A percentile compares a stretch with the other conserved stretches of the same genome.
These are phyloP conservation scores for Paramormyrops hopkinsi DNA, from an alignment of 2,797 vertebrate species.

Conservation along the genomic window DNA sequence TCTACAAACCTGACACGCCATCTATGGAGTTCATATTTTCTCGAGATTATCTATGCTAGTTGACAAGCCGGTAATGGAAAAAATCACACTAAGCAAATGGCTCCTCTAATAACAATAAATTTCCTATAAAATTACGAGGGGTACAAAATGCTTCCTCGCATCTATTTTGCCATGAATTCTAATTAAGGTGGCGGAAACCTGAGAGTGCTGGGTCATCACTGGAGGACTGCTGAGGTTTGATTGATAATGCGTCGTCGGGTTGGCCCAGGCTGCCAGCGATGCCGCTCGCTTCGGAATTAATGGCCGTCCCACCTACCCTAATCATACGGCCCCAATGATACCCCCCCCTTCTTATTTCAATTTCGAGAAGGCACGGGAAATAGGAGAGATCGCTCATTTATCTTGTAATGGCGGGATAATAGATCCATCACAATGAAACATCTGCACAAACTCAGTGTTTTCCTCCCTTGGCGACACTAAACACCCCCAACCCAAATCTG, in stretches of 20 bases:
- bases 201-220: conserved; percentile 97
- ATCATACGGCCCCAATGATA: conserved; percentile 83
- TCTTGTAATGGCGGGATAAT: conserved; percentile 99
- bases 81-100: conserved; percentile 99
- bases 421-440: conserved; percentile 99
- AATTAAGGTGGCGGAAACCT: conserved; percentile 83
- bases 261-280: conserved; percentile 70
- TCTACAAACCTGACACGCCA: conserved; percentile 97
- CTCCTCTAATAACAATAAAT: conserved; percentile 99
- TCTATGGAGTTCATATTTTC: conserved; percentile 87
- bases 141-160: conserved; percentile 93
- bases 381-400: conserved; percentile 96
- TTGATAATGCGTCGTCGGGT: conserved; percentile 79
- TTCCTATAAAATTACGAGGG: conserved; percentile 99
- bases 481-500: conserved; percentile 28
- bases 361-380: conserved; percentile 76
- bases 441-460: conserved; percentile 78
- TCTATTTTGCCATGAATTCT: conserved; percentile 99
- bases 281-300: conserved; percentile 78
- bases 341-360: conserved; percentile 86
- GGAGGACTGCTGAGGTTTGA: conserved; percentile 76
- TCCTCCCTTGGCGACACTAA: conserved; percentile 51
- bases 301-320: conserved; percentile 85
- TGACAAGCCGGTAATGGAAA: conserved; percentile 99
- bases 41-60: conserved; percentile 88